Evolutionary conservation across 2,113 vertebrate species (phyloP).

Genomic region (Coptodon rendalli): DNA sequence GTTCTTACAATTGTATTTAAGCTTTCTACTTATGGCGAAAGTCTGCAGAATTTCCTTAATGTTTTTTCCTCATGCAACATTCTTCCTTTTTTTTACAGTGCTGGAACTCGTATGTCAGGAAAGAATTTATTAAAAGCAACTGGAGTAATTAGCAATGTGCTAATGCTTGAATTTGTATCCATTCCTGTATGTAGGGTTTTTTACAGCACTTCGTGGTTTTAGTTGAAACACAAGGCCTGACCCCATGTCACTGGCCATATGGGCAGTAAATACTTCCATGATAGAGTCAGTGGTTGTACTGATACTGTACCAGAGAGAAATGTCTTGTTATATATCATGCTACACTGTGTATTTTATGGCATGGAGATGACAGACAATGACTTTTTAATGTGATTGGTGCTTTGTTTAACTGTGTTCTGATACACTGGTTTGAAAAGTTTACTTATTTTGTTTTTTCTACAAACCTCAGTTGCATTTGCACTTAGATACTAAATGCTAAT

Average conservation of each 20-base stretch:
- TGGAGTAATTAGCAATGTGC: constrained; percentile 63
- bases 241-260: constrained; percentile 67
- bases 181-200: constrained; percentile 48
- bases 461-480: rapidly evolving
- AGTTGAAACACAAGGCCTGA: constrained; percentile 69
- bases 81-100: constrained; percentile 16
- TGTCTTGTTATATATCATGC: background rate
- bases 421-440: background rate
- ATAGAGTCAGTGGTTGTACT: constrained; percentile 50
- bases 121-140: constrained; percentile 61
- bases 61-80: constrained; percentile 34
- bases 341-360: background rate
- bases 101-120: constrained; percentile 54
- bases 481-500: background rate
- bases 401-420: background rate
- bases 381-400: background rate
- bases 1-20: background rate
- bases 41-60: constrained; percentile 20
- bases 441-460: background rate
- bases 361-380: background rate
- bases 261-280: constrained; percentile 69
- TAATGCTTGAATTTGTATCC: constrained; percentile 68
- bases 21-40: background rate
- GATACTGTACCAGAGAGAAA: constrained; percentile 35
- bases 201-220: constrained; percentile 60